A percentile compares a stretch with the other conserved stretches of the same genome.
Evolutionary conservation across 30 jellyfish, hydroid and myxozoan genomes (phyloP).

Genomic region (Aurelia aurita): DNA sequence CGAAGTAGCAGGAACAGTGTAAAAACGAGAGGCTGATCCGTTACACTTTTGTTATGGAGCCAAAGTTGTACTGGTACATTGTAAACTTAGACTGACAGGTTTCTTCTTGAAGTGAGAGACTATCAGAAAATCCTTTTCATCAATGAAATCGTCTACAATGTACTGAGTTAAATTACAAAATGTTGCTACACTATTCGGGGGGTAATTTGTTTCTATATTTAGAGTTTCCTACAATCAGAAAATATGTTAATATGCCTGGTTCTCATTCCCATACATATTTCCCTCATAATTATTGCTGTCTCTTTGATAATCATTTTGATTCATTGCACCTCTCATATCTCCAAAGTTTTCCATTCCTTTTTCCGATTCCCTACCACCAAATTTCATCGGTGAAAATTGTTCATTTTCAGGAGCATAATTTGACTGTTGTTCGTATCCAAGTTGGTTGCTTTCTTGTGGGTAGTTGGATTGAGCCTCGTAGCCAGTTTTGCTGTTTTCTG

Average conservation of each 20-base stretch:
- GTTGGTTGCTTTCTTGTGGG: constrained; percentile 27
- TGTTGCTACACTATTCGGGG: no score
- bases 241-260: not conserved
- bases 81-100: no score
- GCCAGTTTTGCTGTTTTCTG: constrained; percentile 12
- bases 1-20: no score
- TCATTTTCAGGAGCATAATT: not conserved
- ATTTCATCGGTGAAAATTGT: not conserved
- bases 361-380: constrained; percentile 2
- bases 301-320: constrained; percentile 16
- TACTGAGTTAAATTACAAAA: no score
- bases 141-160: no score
- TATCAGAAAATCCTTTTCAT: no score
- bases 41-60: no score
- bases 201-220: no score
- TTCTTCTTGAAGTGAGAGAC: no score
- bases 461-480: constrained; percentile 26
- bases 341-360: constrained; percentile 1
- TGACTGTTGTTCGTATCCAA: constrained; percentile 1
- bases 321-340: constrained; percentile 19
- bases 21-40: no score
- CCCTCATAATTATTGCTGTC: constrained; percentile 15
- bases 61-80: no score
- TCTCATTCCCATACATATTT: constrained; percentile 13
- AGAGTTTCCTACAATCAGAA: no score